These are phyloP conservation scores for Diplazon laetatorius DNA, from an alignment of 2,888 invertebrate species.

Conservation along the genomic window DNA sequence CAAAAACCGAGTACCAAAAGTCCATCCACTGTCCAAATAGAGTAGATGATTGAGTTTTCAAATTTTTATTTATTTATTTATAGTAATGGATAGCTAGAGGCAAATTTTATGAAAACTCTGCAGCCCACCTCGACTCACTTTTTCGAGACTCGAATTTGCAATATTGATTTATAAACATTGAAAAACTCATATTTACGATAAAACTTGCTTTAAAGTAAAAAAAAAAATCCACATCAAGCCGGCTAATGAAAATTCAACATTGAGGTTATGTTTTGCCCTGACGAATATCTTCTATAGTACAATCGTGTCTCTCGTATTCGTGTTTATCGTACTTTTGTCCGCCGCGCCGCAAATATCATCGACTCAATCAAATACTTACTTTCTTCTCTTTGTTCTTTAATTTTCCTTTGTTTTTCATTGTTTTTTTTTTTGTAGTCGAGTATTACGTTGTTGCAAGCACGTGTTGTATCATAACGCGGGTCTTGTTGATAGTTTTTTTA, in stretches of 20 bases:
- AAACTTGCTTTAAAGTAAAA: not conserved
- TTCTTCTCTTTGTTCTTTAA: not conserved
- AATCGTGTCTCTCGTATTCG: too few relatives aligned
- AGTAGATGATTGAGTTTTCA: too few relatives aligned
- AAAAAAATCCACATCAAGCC: not conserved
- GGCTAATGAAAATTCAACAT: not conserved
- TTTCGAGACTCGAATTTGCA: too few relatives aligned
- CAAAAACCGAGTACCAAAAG: too few relatives aligned
- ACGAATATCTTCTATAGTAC: not conserved
- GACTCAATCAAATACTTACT: not conserved
- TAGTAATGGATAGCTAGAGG: too few relatives aligned
- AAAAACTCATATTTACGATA: not conserved
- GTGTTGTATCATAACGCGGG: not conserved
- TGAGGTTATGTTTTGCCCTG: constrained; percentile 8
- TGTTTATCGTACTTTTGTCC: not conserved
- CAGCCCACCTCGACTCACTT: too few relatives aligned
- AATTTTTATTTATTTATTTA: too few relatives aligned
- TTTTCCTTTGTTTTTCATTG: constrained; percentile 23
- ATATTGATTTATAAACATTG: not conserved
- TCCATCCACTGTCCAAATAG: too few relatives aligned
- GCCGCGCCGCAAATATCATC: too few relatives aligned
- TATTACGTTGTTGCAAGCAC: constrained; percentile 11
- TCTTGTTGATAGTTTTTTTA: too few relatives aligned
- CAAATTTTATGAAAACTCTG: too few relatives aligned
- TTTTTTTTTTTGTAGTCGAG: not conserved